These are phyloP conservation scores for Empidonax alnorum DNA, from an alignment of 2,113 vertebrate species.

Conservation along the genomic window DNA sequence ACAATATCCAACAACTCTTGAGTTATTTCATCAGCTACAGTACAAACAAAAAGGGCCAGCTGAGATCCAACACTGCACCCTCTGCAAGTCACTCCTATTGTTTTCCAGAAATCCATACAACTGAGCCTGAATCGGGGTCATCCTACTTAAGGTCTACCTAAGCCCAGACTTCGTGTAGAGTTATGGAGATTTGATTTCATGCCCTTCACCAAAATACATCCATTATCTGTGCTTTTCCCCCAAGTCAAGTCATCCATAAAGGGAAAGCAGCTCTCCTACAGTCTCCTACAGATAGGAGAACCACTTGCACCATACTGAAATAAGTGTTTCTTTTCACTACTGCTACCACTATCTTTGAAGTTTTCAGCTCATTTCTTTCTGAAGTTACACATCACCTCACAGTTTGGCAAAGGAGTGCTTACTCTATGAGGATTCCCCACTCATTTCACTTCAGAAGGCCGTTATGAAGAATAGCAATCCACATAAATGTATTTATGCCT, in stretches of 20 bases:
- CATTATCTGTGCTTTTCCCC: not conserved
- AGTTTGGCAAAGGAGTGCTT: not conserved
- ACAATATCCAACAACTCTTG: not conserved
- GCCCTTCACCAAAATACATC: not conserved
- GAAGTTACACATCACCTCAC: not conserved
- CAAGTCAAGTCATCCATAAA: not conserved
- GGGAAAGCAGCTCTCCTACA: not conserved
- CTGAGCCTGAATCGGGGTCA: not conserved
- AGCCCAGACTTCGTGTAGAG: not conserved
- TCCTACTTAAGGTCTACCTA: not conserved
- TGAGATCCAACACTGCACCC: not conserved
- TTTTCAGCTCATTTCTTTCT: not conserved
- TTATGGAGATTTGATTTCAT: not conserved
- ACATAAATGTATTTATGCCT: not conserved
- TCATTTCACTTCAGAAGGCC: not conserved
- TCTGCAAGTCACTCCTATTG: not conserved
- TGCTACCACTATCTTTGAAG: not conserved
- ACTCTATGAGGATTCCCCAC: not conserved
- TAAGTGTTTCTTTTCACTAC: not conserved
- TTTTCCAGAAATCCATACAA: not conserved
- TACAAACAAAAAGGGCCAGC: not conserved
- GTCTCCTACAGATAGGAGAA: not conserved
- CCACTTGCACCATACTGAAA: not conserved
- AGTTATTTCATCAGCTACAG: not conserved
- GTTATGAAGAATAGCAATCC: not conserved